These are phyloP conservation scores for Catamblyrhynchus diadema DNA, from an alignment of 2,797 vertebrate species.

Conservation along the genomic window DNA sequence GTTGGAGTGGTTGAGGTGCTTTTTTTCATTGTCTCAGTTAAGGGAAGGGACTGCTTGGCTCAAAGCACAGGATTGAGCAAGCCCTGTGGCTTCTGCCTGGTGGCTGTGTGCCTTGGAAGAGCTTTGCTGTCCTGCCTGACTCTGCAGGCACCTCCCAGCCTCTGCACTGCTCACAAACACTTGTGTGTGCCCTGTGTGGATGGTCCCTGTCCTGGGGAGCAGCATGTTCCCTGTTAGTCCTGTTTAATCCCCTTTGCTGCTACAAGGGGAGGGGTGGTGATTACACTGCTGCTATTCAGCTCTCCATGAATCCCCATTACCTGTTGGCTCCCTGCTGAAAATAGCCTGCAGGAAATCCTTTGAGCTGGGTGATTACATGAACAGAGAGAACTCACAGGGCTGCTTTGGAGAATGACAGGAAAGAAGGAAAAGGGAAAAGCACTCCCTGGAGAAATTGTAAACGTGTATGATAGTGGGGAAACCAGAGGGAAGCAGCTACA, in stretches of 20 bases:
- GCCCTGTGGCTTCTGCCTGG: neutral
- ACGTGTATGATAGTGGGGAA: neutral
- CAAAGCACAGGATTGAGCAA: neutral
- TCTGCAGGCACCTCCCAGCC: neutral
- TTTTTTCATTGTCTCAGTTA: neutral
- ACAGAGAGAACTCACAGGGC: neutral
- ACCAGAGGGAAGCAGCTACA: neutral
- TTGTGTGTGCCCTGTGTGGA: fast-evolving
- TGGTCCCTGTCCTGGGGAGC: neutral
- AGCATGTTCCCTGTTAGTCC: neutral
- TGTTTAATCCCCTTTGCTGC: conserved; percentile 42
- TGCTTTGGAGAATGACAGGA: neutral
- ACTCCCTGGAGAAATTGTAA: neutral
- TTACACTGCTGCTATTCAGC: neutral
- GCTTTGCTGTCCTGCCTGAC: neutral
- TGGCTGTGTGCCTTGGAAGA: neutral
- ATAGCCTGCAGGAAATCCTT: conserved; percentile 32
- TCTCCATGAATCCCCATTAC: neutral
- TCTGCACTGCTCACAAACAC: neutral
- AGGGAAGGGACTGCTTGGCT: neutral
- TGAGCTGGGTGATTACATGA: neutral
- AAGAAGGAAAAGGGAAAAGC: neutral
- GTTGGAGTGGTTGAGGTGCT: neutral
- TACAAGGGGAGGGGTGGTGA: neutral
- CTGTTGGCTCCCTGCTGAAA: conserved; percentile 1